Percentiles rank a stretch among this genome's conserved stretches.
These are phyloP conservation scores for Trichonephila clavata DNA, from an alignment of 1,140 invertebrate species.

Conservation along the genomic window DNA sequence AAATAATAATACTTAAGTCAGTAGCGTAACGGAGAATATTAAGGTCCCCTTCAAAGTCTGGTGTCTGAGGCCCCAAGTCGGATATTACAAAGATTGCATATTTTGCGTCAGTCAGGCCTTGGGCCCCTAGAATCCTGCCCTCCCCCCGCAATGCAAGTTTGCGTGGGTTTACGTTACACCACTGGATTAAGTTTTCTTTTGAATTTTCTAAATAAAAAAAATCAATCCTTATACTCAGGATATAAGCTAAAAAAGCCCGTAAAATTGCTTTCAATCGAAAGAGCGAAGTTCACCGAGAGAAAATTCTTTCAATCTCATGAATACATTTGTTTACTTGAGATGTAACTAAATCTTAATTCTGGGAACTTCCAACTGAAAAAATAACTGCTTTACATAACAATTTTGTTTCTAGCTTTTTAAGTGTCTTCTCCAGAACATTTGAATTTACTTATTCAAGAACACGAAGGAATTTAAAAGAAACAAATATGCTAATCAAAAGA, in stretches of 20 bases:
- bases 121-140: too few relatives aligned
- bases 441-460: conserved; percentile 18
- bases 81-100: too few relatives aligned
- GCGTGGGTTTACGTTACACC: too few relatives aligned
- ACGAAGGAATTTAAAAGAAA: not conserved
- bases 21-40: too few relatives aligned
- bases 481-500: conserved; percentile 4
- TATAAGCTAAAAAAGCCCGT: not conserved
- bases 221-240: too few relatives aligned
- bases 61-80: too few relatives aligned
- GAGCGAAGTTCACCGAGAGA: not conserved
- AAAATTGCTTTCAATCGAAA: not conserved
- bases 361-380: not conserved
- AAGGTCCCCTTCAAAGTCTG: too few relatives aligned
- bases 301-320: not conserved
- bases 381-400: conserved; percentile 17
- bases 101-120: too few relatives aligned
- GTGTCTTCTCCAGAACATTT: not conserved
- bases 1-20: too few relatives aligned
- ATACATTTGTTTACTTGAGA: not conserved
- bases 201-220: too few relatives aligned
- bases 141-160: too few relatives aligned
- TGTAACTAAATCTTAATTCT: not conserved
- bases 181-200: too few relatives aligned
- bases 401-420: not conserved